Evolutionary conservation across 2,113 vertebrate genomes (phyloP), one percentile per base, ranked within the genome.

Genomic region (Leuciscus idus): DNA sequence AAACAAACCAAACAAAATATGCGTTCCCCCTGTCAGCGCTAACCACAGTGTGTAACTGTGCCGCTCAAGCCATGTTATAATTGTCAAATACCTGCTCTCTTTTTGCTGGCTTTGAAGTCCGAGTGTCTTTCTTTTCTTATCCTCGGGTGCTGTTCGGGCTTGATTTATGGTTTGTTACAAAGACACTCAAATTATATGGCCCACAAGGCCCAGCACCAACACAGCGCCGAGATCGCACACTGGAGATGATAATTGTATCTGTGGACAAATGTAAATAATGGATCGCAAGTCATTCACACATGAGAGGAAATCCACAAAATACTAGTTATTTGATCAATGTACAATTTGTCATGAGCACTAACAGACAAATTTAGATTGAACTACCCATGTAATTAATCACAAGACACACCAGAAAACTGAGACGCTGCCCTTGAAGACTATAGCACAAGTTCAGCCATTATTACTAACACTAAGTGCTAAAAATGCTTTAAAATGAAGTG

Each of bases 81-180:
- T 90, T 90, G 90, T 91, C 84, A 91, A 91, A 91, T 90, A 91
- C 88, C 90, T 89, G 72, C 84, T 79, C 81, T 84, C 84, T 89
- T 89, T 87, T 70, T 88, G 72, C 62, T 66, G 75, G 62, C 91
- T 92, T 92, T 92, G 91, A 92, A 92, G 91, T 91, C 66, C 85
- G 77, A 86, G 87, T 61, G 81, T 79, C 73, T 91, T 87, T 90
- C 88, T 90, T 84, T 70, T 88, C 84, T 86, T 90, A 84, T 86
- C 91, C 89, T 87, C 66, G 21, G 87, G 89, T 90, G 90, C 76
- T 85, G 81, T 87, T 85, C n/a, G 57, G 76, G 61, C 55, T 85
- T 91, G 91, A 91, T 91, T 91, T 91, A 92, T 84, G 50, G 66
- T 73, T 43, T 19, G 79, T 87, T 84, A 78, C 83, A 83, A 64